A percentile compares a stretch with the other conserved stretches of the same genome.
These are phyloP conservation scores for Ischnus inquisitorius DNA, from an alignment of 2,888 invertebrate genomes.

Conservation along the genomic window DNA sequence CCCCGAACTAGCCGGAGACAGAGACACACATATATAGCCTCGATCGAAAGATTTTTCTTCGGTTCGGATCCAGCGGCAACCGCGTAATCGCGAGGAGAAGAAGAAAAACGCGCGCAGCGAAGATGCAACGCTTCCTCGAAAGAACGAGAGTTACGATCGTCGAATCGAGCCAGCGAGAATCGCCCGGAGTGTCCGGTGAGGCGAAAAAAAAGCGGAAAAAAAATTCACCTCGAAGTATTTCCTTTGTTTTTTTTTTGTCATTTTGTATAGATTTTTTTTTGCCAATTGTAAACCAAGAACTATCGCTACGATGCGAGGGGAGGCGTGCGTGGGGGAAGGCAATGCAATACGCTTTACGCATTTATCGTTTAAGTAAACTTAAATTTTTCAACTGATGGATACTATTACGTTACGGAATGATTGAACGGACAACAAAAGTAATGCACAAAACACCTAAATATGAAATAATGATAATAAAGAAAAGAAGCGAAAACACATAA, in stretches of 20 bases:
- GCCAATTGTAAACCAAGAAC: constrained; percentile 21
- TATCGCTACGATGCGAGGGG: constrained; percentile 60
- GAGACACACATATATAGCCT: neutral
- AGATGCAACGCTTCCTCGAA: constrained; percentile 39
- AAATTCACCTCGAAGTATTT: constrained; percentile 31
- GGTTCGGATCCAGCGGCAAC: neutral
- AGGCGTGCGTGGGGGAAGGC: constrained; percentile 89
- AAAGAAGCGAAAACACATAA: constrained; percentile 67
- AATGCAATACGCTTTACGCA: constrained; percentile 90
- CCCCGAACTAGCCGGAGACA: too few species aligned
- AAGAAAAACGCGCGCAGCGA: constrained; percentile 5
- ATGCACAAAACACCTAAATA: constrained; percentile 71
- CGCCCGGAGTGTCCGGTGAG: constrained; percentile 6
- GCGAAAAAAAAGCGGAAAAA: constrained; percentile 13
- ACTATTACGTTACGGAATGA: constrained; percentile 63
- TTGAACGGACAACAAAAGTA: constrained; percentile 61
- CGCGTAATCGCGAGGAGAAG: constrained; percentile 7
- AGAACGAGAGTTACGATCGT: constrained; percentile 2
- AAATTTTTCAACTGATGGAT: constrained; percentile 73
- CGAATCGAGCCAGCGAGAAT: constrained; percentile 6
- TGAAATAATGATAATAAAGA: constrained; percentile 70
- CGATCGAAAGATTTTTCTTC: neutral
- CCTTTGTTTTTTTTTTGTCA: constrained; percentile 14
- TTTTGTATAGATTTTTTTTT: constrained; percentile 13
- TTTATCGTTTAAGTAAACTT: constrained; percentile 81